Base-by-base conservation (phyloP, 53 echinoderm and acorn worm genomes). In the Mesocentrotus franciscanus region DNA sequence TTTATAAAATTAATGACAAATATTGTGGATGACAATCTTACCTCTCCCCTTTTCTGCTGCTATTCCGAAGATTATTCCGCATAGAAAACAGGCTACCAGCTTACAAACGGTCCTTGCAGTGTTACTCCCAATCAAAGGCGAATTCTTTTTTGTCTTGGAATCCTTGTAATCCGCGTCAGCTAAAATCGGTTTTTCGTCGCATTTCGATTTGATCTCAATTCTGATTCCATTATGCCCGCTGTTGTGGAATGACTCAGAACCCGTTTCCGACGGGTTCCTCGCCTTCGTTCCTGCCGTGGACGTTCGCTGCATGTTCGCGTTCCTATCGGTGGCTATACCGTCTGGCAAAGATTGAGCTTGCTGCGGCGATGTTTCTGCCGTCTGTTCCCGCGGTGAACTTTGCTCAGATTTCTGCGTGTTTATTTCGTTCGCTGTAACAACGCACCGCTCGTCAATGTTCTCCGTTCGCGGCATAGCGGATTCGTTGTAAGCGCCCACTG, bases 1-100 rank as follows among this genome's bases (percentile, higher is more conserved):
- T 33, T 71, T 5, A 71, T 32, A 10, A 2, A 33, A 76, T 76
- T 32, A 64, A 76, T 76, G 29, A 33, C 33, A 33, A 76, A 14
- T 30, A 32, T 29, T 74, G 12, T 9, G 33, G 33, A 27, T 33
- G 4, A 15, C 59, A 29, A 61, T 92, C 97, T 96, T 91, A 98
- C 98, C 98, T 96, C 98, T 87, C 4, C 98, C 96, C 66, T 98
- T 98, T 87, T 98, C 98, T 84, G 97, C 87, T 3, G 97, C 97
- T 61, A 96, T 60, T 10, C 98, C 98, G 79, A 98, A 97, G 42
- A 96, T 83, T 36, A 98, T 92, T 26, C 98, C 98, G 34, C 96
- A 87, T 29, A 97, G 72, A 62, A 98, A 93, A 85, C 98, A 96
- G 9, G 94, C 95, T 1, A 68, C 68, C 14, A 98, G 90, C 89